phyloP scores from a whole-genome alignment of 2,888 invertebrate genomes.

The Tachina lurida region DNA sequence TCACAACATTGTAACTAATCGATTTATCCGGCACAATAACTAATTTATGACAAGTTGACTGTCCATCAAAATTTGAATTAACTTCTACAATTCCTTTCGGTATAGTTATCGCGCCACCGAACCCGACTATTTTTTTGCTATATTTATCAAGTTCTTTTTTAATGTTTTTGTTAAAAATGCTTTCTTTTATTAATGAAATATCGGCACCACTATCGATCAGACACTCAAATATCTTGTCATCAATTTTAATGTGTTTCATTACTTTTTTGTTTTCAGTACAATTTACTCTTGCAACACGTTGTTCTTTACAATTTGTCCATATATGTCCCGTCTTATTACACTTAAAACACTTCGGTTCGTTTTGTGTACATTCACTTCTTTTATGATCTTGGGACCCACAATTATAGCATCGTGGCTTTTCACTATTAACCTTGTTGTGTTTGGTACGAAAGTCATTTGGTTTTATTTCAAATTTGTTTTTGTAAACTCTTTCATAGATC shows the following conservation, averaged over 20 bases:
- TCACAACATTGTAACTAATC: slow-evolving; percentile 15
- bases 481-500: slow-evolving; percentile 21
- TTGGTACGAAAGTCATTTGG: neutral
- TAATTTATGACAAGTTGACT: neutral
- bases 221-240: slow-evolving; percentile 11
- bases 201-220: slow-evolving; percentile 49
- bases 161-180: slow-evolving; percentile 9
- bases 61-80: neutral
- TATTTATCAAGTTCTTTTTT: neutral
- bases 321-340: slow-evolving; percentile 37
- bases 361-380: slow-evolving; percentile 15
- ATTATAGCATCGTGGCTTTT: neutral
- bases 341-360: neutral
- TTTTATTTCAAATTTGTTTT: neutral
- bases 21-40: slow-evolving; percentile 31
- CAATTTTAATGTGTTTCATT: slow-evolving; percentile 30
- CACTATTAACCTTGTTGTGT: neutral
- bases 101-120: slow-evolving; percentile 22
- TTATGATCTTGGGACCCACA: slow-evolving; percentile 27
- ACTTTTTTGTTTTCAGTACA: slow-evolving; percentile 16
- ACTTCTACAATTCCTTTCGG: slow-evolving; percentile 22
- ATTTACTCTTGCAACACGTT: slow-evolving; percentile 9
- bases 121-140: slow-evolving; percentile 15
- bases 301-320: slow-evolving; percentile 45
- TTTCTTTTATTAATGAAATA: slow-evolving; percentile 39